Conservation (phyloP, 1,140 invertebrate species). For the Atta texana region DNA sequence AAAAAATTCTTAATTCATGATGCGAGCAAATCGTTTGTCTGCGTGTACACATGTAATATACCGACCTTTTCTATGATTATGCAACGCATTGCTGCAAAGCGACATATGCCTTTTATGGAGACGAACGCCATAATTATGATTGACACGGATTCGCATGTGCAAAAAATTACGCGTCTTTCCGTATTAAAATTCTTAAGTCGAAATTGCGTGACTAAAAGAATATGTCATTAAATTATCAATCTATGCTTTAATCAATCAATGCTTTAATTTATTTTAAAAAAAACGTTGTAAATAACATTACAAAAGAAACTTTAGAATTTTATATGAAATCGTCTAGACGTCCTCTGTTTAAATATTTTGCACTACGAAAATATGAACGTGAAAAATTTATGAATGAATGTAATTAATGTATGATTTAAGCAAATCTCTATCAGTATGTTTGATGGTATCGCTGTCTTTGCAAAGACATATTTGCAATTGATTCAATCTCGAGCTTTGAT, state of each 20-base stretch:
- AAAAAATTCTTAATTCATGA: neutral
- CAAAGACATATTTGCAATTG: neutral
- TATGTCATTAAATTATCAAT: neutral
- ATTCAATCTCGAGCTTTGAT: slow-evolving; percentile 9
- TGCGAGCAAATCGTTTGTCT: neutral
- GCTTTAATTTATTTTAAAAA: neutral
- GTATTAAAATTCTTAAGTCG: neutral
- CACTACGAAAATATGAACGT: neutral
- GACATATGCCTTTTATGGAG: slow-evolving; percentile 14
- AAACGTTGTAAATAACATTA: neutral
- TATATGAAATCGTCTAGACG: neutral
- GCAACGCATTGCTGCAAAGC: slow-evolving; percentile 12
- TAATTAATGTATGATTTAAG: neutral
- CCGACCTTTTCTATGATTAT: slow-evolving; percentile 25
- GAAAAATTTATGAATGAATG: neutral
- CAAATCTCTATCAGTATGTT: neutral
- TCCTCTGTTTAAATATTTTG: neutral
- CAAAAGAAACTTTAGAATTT: neutral
- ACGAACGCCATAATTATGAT: slow-evolving; percentile 1
- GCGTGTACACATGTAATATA: neutral
- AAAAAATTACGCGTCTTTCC: neutral
- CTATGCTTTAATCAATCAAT: neutral
- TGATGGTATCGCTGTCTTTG: slow-evolving; percentile 15
- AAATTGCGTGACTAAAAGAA: neutral
- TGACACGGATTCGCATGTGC: neutral